phyloP scores from a whole-genome alignment of 2,113 vertebrate species.

The Marmota monax region DNA sequence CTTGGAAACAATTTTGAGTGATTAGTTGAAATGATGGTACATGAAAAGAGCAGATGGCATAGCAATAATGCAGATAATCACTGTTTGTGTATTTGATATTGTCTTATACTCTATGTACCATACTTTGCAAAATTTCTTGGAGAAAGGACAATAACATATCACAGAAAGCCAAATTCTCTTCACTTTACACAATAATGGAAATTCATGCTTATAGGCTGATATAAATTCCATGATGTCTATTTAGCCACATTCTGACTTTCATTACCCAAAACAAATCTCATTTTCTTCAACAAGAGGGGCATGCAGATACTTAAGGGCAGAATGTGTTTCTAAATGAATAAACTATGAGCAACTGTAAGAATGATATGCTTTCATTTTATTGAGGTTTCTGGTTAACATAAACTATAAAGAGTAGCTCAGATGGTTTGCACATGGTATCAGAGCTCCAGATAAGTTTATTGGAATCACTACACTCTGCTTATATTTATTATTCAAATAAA shows the following conservation, averaged over 20 bases:
- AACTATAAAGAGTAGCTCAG: slow-evolving; percentile 46
- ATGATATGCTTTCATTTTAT: slow-evolving; percentile 59
- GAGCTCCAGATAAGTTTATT: slow-evolving; percentile 36
- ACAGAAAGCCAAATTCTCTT: slow-evolving; percentile 77
- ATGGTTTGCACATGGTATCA: slow-evolving; percentile 37
- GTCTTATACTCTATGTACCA: slow-evolving; percentile 69
- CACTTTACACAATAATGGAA: slow-evolving; percentile 55
- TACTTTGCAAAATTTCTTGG: slow-evolving; percentile 77
- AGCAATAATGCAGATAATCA: slow-evolving; percentile 82
- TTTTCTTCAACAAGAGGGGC: slow-evolving; percentile 53
- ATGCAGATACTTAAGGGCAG: slow-evolving; percentile 33
- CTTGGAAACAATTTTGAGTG: slow-evolving; percentile 85
- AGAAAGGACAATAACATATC: slow-evolving; percentile 73
- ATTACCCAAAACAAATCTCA: slow-evolving; percentile 56
- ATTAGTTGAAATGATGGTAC: slow-evolving; percentile 83
- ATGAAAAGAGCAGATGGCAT: slow-evolving; percentile 82
- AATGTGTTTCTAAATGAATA: slow-evolving; percentile 66
- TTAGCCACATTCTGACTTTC: slow-evolving; percentile 54
- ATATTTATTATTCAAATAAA: slow-evolving; percentile 69
- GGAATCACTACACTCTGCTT: not conserved
- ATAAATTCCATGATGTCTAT: not conserved
- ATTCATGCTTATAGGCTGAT: not conserved
- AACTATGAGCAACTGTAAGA: slow-evolving; percentile 44
- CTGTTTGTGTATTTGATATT: slow-evolving; percentile 81
- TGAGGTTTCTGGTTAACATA: slow-evolving; percentile 59